Evolutionary conservation across 2,888 invertebrate species (phyloP).

Genomic region (Eustalomyia histrio): DNA sequence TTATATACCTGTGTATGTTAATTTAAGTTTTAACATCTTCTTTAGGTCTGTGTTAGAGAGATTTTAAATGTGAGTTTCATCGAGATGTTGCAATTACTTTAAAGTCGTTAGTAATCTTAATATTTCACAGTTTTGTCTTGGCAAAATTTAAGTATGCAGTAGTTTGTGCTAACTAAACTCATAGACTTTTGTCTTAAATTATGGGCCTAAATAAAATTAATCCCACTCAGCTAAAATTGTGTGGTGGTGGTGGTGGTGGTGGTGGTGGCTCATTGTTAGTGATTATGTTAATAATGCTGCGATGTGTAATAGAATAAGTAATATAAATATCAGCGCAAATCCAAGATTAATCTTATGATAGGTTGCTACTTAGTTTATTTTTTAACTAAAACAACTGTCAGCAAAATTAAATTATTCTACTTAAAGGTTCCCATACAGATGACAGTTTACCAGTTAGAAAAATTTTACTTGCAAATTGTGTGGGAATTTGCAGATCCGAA

Average conservation of each 20-base stretch:
- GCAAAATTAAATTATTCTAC: too few species aligned
- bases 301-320: slow-evolving; percentile 51
- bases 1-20: slow-evolving; percentile 42
- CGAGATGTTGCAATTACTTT: slow-evolving; percentile 49
- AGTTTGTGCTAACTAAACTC: slow-evolving; percentile 16
- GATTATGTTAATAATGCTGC: slow-evolving; percentile 59
- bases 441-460: too few species aligned
- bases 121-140: slow-evolving; percentile 52
- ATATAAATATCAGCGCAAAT: neutral
- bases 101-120: slow-evolving; percentile 40
- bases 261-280: slow-evolving; percentile 53
- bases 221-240: neutral
- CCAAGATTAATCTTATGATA: neutral
- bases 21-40: slow-evolving; percentile 35
- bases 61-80: slow-evolving; percentile 42
- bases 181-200: slow-evolving; percentile 19
- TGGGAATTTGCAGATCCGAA: too few species aligned
- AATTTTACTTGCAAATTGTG: too few species aligned
- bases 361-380: neutral
- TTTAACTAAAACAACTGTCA: too few species aligned
- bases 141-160: neutral
- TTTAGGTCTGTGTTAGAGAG: slow-evolving; percentile 2
- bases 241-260: too few species aligned
- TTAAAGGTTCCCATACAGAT: too few species aligned
- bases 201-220: neutral